Conservation (phyloP, 2,797 vertebrate species). For the Parauchenoglanis ngamensis region DNA sequence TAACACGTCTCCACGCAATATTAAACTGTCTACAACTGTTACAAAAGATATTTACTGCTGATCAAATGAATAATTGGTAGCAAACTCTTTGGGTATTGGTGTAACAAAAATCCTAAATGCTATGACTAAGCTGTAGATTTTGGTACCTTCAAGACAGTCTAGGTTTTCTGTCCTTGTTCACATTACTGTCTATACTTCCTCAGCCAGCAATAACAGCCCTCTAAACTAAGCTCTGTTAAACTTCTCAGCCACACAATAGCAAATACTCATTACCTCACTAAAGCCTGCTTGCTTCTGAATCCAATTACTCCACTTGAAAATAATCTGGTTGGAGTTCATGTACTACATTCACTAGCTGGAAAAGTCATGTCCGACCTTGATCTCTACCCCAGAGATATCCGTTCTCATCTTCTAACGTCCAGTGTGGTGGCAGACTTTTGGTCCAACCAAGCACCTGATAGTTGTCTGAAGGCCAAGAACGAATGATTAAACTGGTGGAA, state of each 20-base stretch:
- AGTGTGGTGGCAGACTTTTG: neutral
- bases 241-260: neutral
- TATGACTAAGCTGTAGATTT: neutral
- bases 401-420: neutral
- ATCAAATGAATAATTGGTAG: too few relatives aligned
- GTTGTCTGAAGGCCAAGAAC: neutral
- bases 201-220: neutral
- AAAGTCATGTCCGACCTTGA: neutral
- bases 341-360: neutral
- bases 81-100: neutral
- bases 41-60: too few relatives aligned
- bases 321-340: neutral
- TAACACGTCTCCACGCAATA: too few relatives aligned
- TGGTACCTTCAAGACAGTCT: neutral
- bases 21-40: too few relatives aligned
- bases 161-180: neutral
- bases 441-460: neutral
- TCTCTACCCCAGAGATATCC: neutral
- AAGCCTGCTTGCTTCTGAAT: neutral
- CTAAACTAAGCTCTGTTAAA: neutral
- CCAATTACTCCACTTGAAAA: neutral
- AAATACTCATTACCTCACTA: constrained; percentile 2
- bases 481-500: neutral
- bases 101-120: neutral
- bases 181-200: neutral